Percentiles rank a stretch among this genome's conserved stretches.
These are phyloP conservation scores for Trinectes maculatus DNA, from an alignment of 2,113 vertebrate species.

Conservation along the genomic window DNA sequence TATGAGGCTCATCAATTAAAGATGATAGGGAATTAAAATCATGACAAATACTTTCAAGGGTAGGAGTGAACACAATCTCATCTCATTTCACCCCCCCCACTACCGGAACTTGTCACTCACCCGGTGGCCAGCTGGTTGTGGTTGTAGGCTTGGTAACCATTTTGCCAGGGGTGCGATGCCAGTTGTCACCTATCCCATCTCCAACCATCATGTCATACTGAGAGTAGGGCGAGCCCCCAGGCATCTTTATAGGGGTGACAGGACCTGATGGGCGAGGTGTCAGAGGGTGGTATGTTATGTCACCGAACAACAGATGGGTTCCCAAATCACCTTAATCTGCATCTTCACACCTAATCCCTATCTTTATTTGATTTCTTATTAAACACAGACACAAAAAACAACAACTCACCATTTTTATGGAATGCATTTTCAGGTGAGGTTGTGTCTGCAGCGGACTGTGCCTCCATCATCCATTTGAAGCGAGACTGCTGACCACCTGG, in stretches of 20 bases:
- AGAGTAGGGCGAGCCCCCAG: slow-evolving; percentile 92
- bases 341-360: slow-evolving; percentile 18
- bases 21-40: not conserved
- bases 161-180: slow-evolving; percentile 98
- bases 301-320: slow-evolving; percentile 34
- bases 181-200: slow-evolving; percentile 90
- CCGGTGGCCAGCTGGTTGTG: slow-evolving; percentile 98
- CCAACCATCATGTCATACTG: slow-evolving; percentile 94
- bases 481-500: slow-evolving; percentile 91
- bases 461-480: slow-evolving; percentile 99
- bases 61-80: too few species aligned
- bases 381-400: not conserved
- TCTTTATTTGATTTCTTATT: not conserved
- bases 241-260: slow-evolving; percentile 92
- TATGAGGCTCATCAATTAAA: not conserved
- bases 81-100: too few species aligned
- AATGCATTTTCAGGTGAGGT: slow-evolving; percentile 90
- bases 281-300: slow-evolving; percentile 13
- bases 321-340: slow-evolving; percentile 4
- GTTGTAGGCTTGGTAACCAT: slow-evolving; percentile 89
- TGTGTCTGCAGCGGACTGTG: slow-evolving; percentile 89
- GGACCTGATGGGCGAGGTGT: slow-evolving; percentile 83
- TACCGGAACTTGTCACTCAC: slow-evolving; percentile 67
- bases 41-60: too few species aligned
- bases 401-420: slow-evolving; percentile 93